Percentiles rank a stretch among this genome's conserved stretches.
Conservation (phyloP, 2,888 invertebrate genomes). For the Lomographa bimaculata region DNA sequence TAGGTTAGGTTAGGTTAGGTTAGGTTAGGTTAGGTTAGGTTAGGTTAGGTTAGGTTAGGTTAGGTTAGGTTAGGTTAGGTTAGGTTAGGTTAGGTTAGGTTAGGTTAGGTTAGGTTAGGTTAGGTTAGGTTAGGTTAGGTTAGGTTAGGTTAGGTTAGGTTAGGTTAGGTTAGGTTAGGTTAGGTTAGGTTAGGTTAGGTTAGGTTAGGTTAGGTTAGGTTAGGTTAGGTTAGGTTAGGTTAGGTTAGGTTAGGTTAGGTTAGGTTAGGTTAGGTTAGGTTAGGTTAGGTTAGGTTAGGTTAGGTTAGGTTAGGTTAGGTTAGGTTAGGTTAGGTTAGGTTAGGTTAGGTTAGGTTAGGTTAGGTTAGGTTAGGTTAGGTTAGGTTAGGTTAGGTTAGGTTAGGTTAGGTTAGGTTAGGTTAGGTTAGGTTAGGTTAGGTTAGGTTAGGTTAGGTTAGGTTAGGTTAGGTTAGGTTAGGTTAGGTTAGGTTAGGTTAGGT, state of each 20-base stretch:
- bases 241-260: constrained; percentile 26
- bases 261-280: constrained; percentile 33
- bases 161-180: constrained; percentile 23
- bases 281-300: constrained; percentile 16
- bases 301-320: constrained; percentile 16
- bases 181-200: constrained; percentile 30
- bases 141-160: constrained; percentile 19
- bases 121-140: constrained; percentile 19
- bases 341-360: constrained; percentile 15
- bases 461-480: too few species aligned
- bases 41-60: constrained; percentile 8
- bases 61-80: constrained; percentile 19
- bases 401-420: too few species aligned
- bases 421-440: too few species aligned
- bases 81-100: constrained; percentile 25
- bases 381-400: too few species aligned
- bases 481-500: too few species aligned
- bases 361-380: constrained; percentile 15
- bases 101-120: constrained; percentile 23
- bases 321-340: constrained; percentile 16
- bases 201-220: constrained; percentile 29
- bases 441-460: too few species aligned
- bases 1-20: constrained; percentile 9
- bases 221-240: constrained; percentile 29
- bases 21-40: constrained; percentile 11